phyloP scores from a whole-genome alignment of 2,888 invertebrate species.

The Aphrophora alni region DNA sequence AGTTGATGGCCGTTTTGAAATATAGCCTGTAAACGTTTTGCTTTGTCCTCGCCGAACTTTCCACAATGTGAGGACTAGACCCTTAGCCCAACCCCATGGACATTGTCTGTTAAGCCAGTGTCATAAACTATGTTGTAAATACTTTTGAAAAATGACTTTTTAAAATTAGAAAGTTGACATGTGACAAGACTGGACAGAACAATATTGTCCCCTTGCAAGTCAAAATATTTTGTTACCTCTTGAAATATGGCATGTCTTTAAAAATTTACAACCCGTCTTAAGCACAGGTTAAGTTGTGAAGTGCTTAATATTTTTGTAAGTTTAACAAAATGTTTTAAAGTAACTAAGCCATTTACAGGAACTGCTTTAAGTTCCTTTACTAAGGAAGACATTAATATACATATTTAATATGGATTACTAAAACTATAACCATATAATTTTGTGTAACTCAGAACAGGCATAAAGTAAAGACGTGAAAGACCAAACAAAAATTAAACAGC shows the following conservation, averaged over 20 bases:
- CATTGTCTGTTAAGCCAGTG: background rate
- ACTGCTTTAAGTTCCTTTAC: no score
- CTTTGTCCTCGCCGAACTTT: background rate
- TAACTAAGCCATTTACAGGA: no score
- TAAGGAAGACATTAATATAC: no score
- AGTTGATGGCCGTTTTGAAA: constrained; percentile 6
- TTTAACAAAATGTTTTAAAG: no score
- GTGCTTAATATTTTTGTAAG: no score
- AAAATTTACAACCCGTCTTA: background rate
- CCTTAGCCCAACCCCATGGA: background rate
- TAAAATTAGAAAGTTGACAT: background rate
- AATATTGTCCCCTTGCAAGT: background rate
- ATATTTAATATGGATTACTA: no score
- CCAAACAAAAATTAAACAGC: no score
- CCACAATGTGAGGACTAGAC: background rate
- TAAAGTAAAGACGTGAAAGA: no score
- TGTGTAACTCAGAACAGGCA: no score
- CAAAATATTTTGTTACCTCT: background rate
- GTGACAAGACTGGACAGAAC: background rate
- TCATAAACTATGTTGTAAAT: background rate
- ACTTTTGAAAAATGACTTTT: background rate
- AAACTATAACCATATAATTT: no score
- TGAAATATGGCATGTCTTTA: background rate
- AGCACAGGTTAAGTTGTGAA: no score
- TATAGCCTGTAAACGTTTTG: background rate